phyloP scores from a whole-genome alignment of 2,797 vertebrate genomes.

The Enteromius paludinosus region DNA sequence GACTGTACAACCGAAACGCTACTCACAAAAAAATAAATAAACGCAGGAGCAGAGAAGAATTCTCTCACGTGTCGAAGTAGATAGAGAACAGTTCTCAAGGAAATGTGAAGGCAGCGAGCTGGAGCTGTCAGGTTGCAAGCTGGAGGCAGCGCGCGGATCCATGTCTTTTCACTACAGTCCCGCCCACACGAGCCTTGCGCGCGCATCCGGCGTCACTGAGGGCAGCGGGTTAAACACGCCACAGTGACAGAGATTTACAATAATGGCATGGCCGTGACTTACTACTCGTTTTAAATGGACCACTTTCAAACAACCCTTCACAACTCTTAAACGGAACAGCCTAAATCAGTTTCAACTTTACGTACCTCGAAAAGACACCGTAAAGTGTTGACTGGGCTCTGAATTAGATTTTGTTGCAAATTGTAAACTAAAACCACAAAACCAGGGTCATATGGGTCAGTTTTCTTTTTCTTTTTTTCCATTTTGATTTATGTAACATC shows the following conservation, averaged over 20 bases:
- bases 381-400: neutral
- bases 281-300: neutral
- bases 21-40: neutral
- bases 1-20: neutral
- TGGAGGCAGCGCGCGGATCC: conserved; percentile 23
- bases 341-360: neutral
- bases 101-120: neutral
- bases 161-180: conserved; percentile 62
- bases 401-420: neutral
- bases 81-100: neutral
- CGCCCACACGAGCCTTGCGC: conserved; percentile 58
- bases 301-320: neutral
- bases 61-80: neutral
- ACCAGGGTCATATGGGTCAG: too few relatives aligned
- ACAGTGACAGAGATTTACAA: conserved; percentile 11
- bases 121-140: conserved; percentile 5
- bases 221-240: conserved; percentile 9
- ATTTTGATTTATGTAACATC: too few relatives aligned
- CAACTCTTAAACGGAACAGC: neutral
- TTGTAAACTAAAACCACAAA: neutral
- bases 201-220: conserved; percentile 15
- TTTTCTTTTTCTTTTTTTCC: too few relatives aligned
- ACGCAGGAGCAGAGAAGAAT: neutral
- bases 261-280: neutral
- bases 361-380: neutral